Conservation (phyloP, 1,140 invertebrate species). For the Carposina sasakii region DNA sequence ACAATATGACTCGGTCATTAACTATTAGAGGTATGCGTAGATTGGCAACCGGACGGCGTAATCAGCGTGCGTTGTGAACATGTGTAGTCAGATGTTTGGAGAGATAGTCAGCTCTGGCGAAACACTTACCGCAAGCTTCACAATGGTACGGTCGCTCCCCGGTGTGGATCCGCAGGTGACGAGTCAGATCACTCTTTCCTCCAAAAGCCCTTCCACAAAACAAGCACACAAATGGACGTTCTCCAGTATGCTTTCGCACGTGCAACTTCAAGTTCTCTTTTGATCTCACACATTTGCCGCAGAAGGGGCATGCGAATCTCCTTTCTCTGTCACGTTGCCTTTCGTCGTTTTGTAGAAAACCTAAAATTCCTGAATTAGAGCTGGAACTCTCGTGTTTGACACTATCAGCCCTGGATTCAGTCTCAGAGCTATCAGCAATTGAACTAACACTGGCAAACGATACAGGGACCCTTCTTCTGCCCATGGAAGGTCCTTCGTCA, state of each 20-base stretch:
- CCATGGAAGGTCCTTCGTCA: conserved; percentile 37
- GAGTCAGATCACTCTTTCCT: conserved; percentile 88
- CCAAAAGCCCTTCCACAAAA: conserved; percentile 91
- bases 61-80: conserved; percentile 80
- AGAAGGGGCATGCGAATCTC: conserved; percentile 89
- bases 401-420: conserved; percentile 53
- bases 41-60: conserved; percentile 49
- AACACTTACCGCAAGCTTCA: conserved; percentile 92
- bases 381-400: conserved; percentile 52
- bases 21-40: conserved; percentile 54
- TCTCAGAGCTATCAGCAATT: conserved; percentile 66
- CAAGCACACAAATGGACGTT: conserved; percentile 88
- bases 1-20: conserved; percentile 57
- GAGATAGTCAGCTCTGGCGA: conserved; percentile 90
- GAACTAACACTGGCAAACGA: conserved; percentile 69
- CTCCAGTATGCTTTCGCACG: conserved; percentile 90
- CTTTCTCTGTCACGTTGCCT: conserved; percentile 78
- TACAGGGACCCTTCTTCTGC: conserved; percentile 51
- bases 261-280: conserved; percentile 92
- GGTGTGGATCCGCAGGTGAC: conserved; percentile 89
- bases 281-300: conserved; percentile 89
- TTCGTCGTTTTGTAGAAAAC: conserved; percentile 78
- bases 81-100: conserved; percentile 93
- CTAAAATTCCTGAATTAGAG: conserved; percentile 77
- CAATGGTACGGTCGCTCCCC: conserved; percentile 91